A percentile compares a stretch with the other conserved stretches of the same genome.
Conservation (phyloP, 2,888 invertebrate genomes). For the Meganola albula region DNA sequence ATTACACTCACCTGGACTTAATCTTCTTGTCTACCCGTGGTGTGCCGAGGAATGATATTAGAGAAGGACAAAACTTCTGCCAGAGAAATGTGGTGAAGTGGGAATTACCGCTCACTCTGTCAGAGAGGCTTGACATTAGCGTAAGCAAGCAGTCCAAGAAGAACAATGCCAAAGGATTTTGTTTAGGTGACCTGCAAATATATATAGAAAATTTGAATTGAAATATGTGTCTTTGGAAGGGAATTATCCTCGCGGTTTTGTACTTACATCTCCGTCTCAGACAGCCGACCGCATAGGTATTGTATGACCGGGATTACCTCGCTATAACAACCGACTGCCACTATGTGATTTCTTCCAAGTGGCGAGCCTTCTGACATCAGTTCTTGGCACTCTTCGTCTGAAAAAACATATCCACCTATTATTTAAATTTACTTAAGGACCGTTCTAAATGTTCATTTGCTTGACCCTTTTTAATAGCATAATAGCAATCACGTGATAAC, state of each 20-base stretch:
- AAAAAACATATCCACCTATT: too few species aligned
- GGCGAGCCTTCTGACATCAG: slow-evolving; percentile 76
- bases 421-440: too few species aligned
- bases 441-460: too few species aligned
- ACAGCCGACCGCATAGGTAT: slow-evolving; percentile 89
- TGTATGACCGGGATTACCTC: slow-evolving; percentile 94
- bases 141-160: slow-evolving; percentile 92
- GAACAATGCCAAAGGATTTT: slow-evolving; percentile 83
- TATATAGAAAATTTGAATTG: background rate
- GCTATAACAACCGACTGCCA: slow-evolving; percentile 90
- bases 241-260: too few species aligned
- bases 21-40: slow-evolving; percentile 90
- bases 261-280: slow-evolving; percentile 86
- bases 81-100: slow-evolving; percentile 93
- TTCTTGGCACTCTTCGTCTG: slow-evolving; percentile 88
- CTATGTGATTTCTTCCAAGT: slow-evolving; percentile 65
- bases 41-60: slow-evolving; percentile 92
- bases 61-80: slow-evolving; percentile 94
- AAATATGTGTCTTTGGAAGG: too few species aligned
- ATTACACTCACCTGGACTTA: slow-evolving; percentile 77
- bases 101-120: slow-evolving; percentile 88
- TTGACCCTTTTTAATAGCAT: too few species aligned
- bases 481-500: too few species aligned
- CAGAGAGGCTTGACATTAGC: slow-evolving; percentile 88
- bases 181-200: slow-evolving; percentile 73